A percentile compares a stretch with the other conserved stretches of the same genome.
Conservation (phyloP, 1,140 invertebrate genomes). For the Plodia interpunctella region DNA sequence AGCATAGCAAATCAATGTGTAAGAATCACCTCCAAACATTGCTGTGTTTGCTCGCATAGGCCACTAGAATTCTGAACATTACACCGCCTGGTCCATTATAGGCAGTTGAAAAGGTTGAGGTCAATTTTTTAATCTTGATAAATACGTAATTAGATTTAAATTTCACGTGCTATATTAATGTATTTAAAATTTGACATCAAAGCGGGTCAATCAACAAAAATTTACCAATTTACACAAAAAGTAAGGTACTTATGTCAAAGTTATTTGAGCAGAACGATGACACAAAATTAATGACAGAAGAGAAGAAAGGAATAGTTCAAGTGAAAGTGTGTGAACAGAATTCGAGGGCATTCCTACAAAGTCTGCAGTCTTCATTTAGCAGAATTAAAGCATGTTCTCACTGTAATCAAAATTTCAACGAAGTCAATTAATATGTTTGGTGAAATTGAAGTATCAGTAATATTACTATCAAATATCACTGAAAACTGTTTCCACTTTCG, state of each 20-base stretch:
- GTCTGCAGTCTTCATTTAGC: neutral
- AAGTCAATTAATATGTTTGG: neutral
- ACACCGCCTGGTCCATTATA: too few species aligned
- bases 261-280: neutral
- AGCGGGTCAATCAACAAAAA: too few species aligned
- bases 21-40: neutral
- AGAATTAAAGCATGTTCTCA: neutral
- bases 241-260: neutral
- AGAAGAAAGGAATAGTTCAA: neutral
- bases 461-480: too few species aligned
- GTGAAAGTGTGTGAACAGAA: constrained; percentile 4
- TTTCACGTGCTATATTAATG: too few species aligned
- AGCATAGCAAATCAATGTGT: constrained; percentile 37
- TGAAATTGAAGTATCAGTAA: neutral
- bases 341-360: neutral
- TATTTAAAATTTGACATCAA: too few species aligned
- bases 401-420: neutral
- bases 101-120: too few species aligned
- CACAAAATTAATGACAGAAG: neutral
- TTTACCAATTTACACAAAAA: too few species aligned
- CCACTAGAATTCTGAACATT: too few species aligned
- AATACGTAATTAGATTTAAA: too few species aligned
- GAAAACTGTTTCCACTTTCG: too few species aligned
- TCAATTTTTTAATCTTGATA: too few species aligned
- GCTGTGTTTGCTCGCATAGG: too few species aligned